These are phyloP conservation scores for Bradypodion pumilum DNA, from an alignment of 2,797 vertebrate species.

Conservation along the genomic window DNA sequence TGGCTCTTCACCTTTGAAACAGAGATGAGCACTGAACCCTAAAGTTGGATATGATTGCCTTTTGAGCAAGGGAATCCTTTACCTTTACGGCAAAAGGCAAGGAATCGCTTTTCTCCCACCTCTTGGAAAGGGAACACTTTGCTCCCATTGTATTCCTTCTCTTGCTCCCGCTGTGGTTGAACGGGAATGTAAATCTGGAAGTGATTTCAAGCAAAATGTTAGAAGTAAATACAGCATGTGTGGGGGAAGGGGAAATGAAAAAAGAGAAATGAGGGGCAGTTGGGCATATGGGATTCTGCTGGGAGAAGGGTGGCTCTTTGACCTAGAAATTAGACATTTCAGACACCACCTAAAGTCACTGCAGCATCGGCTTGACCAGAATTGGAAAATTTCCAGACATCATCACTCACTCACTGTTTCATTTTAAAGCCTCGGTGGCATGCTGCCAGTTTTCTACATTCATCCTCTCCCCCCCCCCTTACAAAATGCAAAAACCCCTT, in stretches of 20 bases:
- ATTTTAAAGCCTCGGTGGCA: neutral
- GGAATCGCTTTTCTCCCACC: neutral
- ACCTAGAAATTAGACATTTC: neutral
- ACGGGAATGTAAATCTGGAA: constrained; percentile 46
- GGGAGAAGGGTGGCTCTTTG: neutral
- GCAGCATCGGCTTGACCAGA: neutral
- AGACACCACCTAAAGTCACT: neutral
- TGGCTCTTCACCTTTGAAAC: too few species aligned
- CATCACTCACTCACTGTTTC: neutral
- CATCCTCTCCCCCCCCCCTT: neutral
- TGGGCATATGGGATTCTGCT: neutral
- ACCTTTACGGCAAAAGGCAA: neutral
- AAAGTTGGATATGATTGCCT: too few species aligned
- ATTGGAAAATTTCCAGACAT: neutral
- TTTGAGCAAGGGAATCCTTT: too few species aligned
- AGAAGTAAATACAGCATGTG: neutral
- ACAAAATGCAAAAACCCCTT: neutral
- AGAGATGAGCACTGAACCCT: too few species aligned
- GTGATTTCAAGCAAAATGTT: constrained; percentile 46
- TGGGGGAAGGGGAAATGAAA: constrained; percentile 1
- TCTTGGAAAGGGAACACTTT: constrained; percentile 22
- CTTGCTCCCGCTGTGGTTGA: constrained; percentile 35
- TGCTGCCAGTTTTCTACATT: neutral
- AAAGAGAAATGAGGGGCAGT: neutral
- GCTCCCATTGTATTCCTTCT: constrained; percentile 35